Evolutionary conservation across 1,140 invertebrate genomes (phyloP), one percentile per base, ranked within the genome.

Genomic region (Brachionus asplanchnoidis): DNA sequence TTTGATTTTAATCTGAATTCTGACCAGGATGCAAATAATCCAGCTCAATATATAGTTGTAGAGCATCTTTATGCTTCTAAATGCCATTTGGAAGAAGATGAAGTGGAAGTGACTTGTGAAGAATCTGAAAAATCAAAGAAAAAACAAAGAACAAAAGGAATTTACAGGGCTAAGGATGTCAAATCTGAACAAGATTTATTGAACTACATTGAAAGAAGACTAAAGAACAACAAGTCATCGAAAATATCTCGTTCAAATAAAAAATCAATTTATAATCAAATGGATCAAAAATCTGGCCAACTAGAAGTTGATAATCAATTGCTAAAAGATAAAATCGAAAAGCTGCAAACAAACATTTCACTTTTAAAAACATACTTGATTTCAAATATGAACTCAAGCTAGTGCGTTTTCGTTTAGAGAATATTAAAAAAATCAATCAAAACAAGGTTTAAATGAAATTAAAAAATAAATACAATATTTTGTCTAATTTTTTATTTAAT

Each of bases 161-260:
- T 84, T 36, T 68, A 84, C 8, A 7, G 82, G 8, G 82, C 65
- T 20, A 20, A 46, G n/a, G 65, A 84, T 44, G 36, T 84, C 14
- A 84, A 68, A 68, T 66, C 65, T 7, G 65, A 46, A 32, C 60
- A 84, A 17, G 82, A 84, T 40, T 84, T 84, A 3, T 6, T 17
- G 20, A 68, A 87, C 56, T 87, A 88, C 44, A n/a, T 50, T 17
- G 86, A 88, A 42, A 85, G 87, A 40, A 26, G 88, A n/a, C 84
- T 85, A n/a, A 89, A 89, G 77, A 90, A 90, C 85, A 90, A 90
- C 77, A 85, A 88, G n/a, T 88, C 88, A 9, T 88, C 88, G 7
- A 88, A 87, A 84, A 85, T 87, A 42, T 89, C 88, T 7, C 85
- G 88, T 7, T 87, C 88, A 70, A 87, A 85, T 9, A 85, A 88